These are phyloP conservation scores for Eledone cirrhosa DNA, from an alignment of 2,888 invertebrate species.

Conservation along the genomic window DNA sequence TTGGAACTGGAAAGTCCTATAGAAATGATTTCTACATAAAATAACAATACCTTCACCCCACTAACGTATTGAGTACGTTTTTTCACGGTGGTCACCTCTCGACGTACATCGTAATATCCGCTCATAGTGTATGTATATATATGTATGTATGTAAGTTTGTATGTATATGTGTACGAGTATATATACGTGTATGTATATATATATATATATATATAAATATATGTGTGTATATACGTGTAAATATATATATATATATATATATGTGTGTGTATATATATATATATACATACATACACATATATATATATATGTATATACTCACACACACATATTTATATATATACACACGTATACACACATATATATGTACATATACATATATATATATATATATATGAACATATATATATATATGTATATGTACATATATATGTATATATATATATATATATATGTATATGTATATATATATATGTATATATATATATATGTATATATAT, in stretches of 20 bases:
- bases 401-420: slow-evolving; percentile 18
- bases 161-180: neutral
- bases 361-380: neutral
- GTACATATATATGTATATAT: slow-evolving; percentile 1
- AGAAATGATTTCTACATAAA: too few relatives aligned
- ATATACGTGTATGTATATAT: neutral
- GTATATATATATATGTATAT: neutral
- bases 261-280: neutral
- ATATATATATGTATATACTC: neutral
- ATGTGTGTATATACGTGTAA: neutral
- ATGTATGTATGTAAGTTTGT: neutral
- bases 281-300: neutral
- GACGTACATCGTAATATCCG: too few relatives aligned
- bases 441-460: slow-evolving; percentile 17
- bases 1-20: too few relatives aligned
- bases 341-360: neutral
- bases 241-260: neutral
- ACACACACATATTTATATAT: slow-evolving; percentile 7
- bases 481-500: neutral
- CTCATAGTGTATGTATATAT: neutral
- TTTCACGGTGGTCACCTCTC: too few relatives aligned
- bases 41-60: too few relatives aligned
- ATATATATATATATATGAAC: slow-evolving; percentile 2
- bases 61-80: too few relatives aligned
- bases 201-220: neutral